These are phyloP conservation scores for Dilophus febrilis DNA, from an alignment of 2,888 invertebrate genomes.

Conservation along the genomic window DNA sequence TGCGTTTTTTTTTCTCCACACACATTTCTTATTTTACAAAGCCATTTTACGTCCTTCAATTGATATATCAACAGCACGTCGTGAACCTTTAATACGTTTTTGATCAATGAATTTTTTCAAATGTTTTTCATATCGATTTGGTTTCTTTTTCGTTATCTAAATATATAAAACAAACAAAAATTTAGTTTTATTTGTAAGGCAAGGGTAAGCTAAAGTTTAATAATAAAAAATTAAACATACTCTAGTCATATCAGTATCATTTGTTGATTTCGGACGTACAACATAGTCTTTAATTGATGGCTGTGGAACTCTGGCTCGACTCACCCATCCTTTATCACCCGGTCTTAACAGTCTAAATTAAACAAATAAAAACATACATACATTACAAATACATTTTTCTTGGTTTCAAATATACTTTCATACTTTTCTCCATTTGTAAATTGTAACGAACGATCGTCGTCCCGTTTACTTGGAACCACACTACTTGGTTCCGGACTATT, in stretches of 20 bases:
- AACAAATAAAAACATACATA: constrained; percentile 1
- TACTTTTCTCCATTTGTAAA: constrained; percentile 40
- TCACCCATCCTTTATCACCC: constrained; percentile 91
- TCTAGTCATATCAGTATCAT: constrained; percentile 70
- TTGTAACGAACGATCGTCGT: constrained; percentile 39
- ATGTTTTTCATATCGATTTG: constrained; percentile 82
- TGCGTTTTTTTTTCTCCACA: no score
- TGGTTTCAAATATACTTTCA: no score
- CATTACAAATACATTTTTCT: no score
- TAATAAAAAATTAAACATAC: constrained; percentile 31
- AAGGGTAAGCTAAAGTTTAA: constrained; percentile 5
- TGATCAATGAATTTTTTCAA: constrained; percentile 79
- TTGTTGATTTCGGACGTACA: constrained; percentile 78
- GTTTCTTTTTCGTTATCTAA: constrained; percentile 61
- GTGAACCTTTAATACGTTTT: constrained; percentile 59
- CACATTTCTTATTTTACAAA: no score
- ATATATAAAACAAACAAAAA: constrained; percentile 12
- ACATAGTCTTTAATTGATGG: constrained; percentile 96
- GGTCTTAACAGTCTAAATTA: constrained; percentile 53
- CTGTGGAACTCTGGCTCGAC: constrained; percentile 82
- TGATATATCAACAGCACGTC: constrained; percentile 83
- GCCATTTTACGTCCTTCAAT: constrained; percentile 95
- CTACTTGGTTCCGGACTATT: constrained; percentile 28
- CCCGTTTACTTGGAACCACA: constrained; percentile 31
- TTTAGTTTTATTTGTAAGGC: no score